Conservation (phyloP, 2,888 invertebrate genomes). For the Fabriciana adippe region DNA sequence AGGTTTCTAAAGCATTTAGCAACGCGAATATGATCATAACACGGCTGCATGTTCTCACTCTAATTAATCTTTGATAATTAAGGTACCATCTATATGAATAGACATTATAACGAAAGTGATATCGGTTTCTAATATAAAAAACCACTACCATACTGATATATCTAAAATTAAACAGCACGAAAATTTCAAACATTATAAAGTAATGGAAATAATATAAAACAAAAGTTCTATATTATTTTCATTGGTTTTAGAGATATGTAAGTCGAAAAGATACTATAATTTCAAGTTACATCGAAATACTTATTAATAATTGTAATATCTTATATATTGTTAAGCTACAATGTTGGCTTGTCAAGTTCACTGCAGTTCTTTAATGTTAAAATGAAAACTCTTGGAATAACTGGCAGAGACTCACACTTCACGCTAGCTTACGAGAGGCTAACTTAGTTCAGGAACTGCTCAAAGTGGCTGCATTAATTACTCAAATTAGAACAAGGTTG, state of each 20-base stretch:
- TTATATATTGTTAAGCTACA: background rate
- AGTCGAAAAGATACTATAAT: no score
- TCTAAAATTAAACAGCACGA: no score
- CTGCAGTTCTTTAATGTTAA: constrained; percentile 35
- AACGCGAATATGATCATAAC: constrained; percentile 37
- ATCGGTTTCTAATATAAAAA: no score
- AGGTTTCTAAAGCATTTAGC: constrained; percentile 41
- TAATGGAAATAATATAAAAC: no score
- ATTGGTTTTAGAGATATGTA: no score
- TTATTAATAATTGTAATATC: background rate
- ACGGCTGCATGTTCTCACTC: constrained; percentile 36
- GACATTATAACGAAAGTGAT: no score
- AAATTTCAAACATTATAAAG: no score
- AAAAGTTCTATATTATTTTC: no score
- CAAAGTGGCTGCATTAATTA: constrained; percentile 44
- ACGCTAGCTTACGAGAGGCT: constrained; percentile 40
- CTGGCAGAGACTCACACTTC: constrained; percentile 39
- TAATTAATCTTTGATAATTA: constrained; percentile 38
- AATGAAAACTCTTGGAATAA: constrained; percentile 39
- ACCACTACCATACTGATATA: no score
- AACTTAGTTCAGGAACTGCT: constrained; percentile 44
- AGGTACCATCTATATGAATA: constrained; percentile 22
- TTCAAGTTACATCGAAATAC: no score
- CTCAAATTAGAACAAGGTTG: constrained; percentile 43
- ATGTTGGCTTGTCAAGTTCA: background rate